Evolutionary conservation across 2,113 vertebrate genomes (phyloP), one percentile per base, ranked within the genome.

Genomic region (Alectura lathami): DNA sequence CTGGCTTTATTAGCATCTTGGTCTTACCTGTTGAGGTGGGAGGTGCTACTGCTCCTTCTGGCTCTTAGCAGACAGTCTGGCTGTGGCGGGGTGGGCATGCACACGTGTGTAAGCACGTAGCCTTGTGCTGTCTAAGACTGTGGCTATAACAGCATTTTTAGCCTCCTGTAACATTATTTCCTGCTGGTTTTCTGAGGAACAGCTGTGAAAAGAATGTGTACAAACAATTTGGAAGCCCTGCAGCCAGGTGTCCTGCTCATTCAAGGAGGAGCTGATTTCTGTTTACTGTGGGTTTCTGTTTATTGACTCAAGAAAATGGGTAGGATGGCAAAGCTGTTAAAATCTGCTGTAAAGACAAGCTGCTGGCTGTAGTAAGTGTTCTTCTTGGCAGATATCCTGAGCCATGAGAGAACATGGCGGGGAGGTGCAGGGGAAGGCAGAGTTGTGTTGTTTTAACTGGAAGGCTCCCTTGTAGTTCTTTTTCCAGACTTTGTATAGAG

Each of bases 361-460:
- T 94, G 85, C 38, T 88, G 72, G 86, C 87, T 93, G 86, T 72
- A 84, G 70, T 90, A 69, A 96, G 85, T 73, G 74, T 88, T 67
- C 75, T 81, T 84, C 82, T 97, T 97, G 96, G 96, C 96, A 95
- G 86, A 72, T 63, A 17, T 38, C 75, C 82, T 64, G 82, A 69
- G 91, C 81, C 32, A 5, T 77, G 83, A 38, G 90, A 88, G 67
- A 89, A 91, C 89, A 88, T 86, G 95, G 70, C 91, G 74, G 57
- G 84, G 85, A 89, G 86, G 76, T 66, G 83, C 79, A 59, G 89
- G 74, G 76, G 22, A 66, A 54, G 32, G 60, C 34, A 3, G 30
- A 45, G 6, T 42, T 29, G 56, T 83, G 48, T 43, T 86, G 51
- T 96, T 93, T 91, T 32, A 93, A 67, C 91, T 96, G 95, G 91